Evolutionary conservation across 1,140 invertebrate genomes (phyloP).

Genomic region (Conus betulinus): DNA sequence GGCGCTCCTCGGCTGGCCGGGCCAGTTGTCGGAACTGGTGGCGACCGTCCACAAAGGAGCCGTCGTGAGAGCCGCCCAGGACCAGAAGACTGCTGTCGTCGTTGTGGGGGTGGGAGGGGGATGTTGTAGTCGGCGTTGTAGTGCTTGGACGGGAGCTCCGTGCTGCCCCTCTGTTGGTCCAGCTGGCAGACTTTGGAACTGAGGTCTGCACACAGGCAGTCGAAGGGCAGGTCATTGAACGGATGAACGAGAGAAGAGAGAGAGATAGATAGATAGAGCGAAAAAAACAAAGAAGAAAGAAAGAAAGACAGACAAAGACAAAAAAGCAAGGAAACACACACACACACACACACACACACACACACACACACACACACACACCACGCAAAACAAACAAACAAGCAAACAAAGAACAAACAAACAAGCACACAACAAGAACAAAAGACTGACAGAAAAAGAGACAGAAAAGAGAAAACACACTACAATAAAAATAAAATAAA

Average conservation of each 20-base stretch:
- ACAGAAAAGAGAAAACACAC: no score
- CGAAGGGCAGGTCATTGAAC: no score
- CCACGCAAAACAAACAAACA: neutral
- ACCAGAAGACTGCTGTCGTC: neutral
- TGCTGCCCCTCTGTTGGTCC: neutral
- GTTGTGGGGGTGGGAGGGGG: neutral
- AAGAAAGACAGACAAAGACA: neutral
- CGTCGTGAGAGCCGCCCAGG: neutral
- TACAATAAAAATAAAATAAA: no score
- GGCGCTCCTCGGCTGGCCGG: neutral
- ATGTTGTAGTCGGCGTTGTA: neutral
- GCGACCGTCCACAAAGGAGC: neutral
- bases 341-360: slow-evolving; percentile 1
- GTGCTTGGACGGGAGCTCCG: no score
- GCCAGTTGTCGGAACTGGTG: neutral
- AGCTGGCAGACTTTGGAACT: neutral
- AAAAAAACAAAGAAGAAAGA: neutral
- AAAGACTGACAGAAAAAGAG: no score
- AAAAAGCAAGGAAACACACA: neutral
- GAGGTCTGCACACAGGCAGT: neutral
- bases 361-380: slow-evolving; percentile 6
- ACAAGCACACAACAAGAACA: no score
- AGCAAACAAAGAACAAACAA: neutral
- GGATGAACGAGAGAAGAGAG: no score
- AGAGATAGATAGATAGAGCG: no score